Percentiles rank a stretch among this genome's conserved stretches.
Conservation (phyloP, 1,140 invertebrate species). For the Leptopilina clavipes region DNA sequence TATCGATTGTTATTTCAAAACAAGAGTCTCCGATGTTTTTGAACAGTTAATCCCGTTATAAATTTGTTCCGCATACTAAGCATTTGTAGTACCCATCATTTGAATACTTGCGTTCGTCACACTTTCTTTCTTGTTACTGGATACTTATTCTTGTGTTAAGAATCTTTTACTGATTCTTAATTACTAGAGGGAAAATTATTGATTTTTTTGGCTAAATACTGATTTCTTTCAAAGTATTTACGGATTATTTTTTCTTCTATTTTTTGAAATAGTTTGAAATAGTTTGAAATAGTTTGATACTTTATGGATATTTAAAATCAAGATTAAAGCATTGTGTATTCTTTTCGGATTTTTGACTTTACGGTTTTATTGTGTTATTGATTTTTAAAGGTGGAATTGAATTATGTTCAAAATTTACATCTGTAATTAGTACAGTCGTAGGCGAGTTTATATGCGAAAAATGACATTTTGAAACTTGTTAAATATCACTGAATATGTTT, state of each 20-base stretch:
- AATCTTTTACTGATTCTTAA: conserved; percentile 8
- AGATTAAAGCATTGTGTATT: no score
- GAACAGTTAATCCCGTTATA: conserved; percentile 12
- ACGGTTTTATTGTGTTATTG: no score
- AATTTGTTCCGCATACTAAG: conserved; percentile 21
- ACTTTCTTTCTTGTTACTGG: background rate
- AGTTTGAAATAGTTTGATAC: no score
- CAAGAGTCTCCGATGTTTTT: conserved; percentile 13
- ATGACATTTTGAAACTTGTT: background rate
- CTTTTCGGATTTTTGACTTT: no score
- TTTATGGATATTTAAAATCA: no score
- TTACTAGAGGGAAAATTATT: background rate
- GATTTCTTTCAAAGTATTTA: background rate
- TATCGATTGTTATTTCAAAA: background rate
- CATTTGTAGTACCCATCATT: conserved; percentile 18
- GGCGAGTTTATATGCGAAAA: background rate
- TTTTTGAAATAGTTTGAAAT: no score
- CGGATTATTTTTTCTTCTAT: background rate
- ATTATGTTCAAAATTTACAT: no score
- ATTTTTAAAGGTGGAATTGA: no score
- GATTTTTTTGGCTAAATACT: background rate
- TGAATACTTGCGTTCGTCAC: conserved; percentile 22
- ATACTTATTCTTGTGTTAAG: background rate
- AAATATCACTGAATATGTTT: conserved; percentile 23
- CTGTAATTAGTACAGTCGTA: background rate